phyloP scores from a whole-genome alignment of 2,113 vertebrate species.

The Stomatorhinus ivindoensis region DNA sequence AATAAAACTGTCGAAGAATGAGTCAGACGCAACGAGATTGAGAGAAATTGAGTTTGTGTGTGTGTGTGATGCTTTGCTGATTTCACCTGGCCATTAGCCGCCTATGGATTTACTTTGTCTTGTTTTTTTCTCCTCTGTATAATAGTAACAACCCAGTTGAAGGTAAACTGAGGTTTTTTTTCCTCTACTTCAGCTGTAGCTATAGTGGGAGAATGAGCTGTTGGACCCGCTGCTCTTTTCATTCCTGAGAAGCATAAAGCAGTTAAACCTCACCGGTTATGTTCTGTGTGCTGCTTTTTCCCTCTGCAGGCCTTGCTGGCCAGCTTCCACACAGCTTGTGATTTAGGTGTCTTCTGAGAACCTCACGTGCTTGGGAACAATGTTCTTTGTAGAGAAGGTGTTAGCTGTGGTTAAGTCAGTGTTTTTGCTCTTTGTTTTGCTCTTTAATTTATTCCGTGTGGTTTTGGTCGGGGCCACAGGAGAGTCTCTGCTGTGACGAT shows the following conservation, averaged over 20 bases:
- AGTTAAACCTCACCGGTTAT: background rate
- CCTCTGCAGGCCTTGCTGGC: background rate
- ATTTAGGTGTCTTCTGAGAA: background rate
- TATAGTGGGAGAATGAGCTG: background rate
- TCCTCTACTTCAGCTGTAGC: background rate
- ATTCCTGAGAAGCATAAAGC: background rate
- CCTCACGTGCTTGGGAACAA: background rate
- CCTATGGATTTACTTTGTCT: background rate
- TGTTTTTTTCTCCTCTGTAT: background rate
- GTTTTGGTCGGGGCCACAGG: background rate
- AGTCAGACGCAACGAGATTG: background rate
- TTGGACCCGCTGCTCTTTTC: background rate
- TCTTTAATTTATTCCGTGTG: background rate
- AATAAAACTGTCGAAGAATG: background rate
- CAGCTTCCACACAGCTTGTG: background rate
- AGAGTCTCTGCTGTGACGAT: background rate
- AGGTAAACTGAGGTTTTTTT: background rate
- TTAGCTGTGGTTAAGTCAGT: background rate
- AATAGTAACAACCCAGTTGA: background rate
- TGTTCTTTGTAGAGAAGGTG: background rate
- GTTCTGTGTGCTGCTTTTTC: background rate
- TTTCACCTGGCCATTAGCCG: background rate
- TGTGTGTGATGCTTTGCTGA: background rate
- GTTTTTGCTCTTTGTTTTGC: background rate
- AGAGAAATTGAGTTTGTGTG: background rate